Percentiles rank a stretch among this genome's conserved stretches.
Evolutionary conservation across 2,113 vertebrate species (phyloP).

Genomic region (Chionis minor): DNA sequence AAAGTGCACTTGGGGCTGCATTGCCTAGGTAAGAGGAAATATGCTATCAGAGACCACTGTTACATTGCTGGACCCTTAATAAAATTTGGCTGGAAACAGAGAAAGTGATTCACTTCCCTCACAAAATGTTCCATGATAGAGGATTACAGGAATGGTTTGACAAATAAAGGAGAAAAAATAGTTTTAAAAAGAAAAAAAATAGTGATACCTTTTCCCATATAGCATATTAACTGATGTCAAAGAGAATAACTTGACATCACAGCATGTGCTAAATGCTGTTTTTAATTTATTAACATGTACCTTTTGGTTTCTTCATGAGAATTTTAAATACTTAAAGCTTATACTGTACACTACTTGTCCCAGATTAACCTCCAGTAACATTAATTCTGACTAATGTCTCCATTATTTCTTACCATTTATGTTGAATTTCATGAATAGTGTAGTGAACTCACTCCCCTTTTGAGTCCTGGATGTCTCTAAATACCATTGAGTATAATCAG

Average conservation of each 20-base stretch:
- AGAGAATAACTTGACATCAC: background rate
- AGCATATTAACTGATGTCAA: background rate
- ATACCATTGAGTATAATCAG: background rate
- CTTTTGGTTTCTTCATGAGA: background rate
- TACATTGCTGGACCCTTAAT: background rate
- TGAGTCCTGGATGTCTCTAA: background rate
- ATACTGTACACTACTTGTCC: background rate
- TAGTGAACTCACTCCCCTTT: background rate
- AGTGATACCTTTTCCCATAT: background rate
- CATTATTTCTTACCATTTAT: background rate
- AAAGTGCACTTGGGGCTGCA: background rate
- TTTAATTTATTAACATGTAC: background rate
- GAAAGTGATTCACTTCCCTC: background rate
- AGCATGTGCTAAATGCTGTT: background rate
- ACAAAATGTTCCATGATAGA: background rate
- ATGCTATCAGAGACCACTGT: fast-evolving
- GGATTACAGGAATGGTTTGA: background rate
- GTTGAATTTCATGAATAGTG: background rate
- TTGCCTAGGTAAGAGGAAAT: background rate
- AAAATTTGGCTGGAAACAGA: background rate
- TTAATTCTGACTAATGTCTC: background rate
- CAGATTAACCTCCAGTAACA: background rate
- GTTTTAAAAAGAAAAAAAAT: background rate
- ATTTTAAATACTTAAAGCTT: background rate
- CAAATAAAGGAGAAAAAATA: background rate